phyloP scores from a whole-genome alignment of 2,797 vertebrate genomes.

The Petrocephalus schoutedeni region DNA sequence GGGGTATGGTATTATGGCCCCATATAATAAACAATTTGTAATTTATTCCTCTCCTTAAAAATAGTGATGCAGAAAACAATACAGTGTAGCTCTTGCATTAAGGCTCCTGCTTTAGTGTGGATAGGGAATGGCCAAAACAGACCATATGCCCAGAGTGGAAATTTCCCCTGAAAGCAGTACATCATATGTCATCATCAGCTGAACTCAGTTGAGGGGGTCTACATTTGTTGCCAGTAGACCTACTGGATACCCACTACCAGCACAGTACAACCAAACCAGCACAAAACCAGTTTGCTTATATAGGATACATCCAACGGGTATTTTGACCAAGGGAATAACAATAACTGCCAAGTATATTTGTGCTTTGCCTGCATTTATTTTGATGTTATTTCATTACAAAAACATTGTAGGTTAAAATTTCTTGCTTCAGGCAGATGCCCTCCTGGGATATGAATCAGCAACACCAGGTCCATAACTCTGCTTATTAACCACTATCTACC shows the following conservation, averaged over 20 bases:
- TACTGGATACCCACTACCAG: neutral
- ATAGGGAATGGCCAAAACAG: neutral
- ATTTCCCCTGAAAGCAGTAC: neutral
- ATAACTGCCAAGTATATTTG: neutral
- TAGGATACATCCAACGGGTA: neutral
- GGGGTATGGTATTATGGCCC: neutral
- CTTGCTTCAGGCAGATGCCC: slow-evolving; percentile 7
- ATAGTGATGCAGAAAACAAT: neutral
- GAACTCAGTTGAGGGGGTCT: neutral
- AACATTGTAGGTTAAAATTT: neutral
- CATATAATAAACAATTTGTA: neutral
- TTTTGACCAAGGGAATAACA: neutral
- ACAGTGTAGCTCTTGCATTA: neutral
- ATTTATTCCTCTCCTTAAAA: slow-evolving; percentile 1
- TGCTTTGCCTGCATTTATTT: neutral
- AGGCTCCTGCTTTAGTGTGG: neutral
- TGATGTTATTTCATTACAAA: neutral
- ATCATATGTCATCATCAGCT: neutral
- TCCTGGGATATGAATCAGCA: slow-evolving; percentile 12
- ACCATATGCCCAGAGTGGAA: neutral
- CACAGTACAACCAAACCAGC: neutral
- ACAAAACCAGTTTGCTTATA: neutral
- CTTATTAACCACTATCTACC: slow-evolving; percentile 10
- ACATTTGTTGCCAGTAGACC: neutral
- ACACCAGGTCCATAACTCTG: neutral